Base-by-base conservation (phyloP, 2,113 vertebrate genomes). In the Tyrannus savana region DNA sequence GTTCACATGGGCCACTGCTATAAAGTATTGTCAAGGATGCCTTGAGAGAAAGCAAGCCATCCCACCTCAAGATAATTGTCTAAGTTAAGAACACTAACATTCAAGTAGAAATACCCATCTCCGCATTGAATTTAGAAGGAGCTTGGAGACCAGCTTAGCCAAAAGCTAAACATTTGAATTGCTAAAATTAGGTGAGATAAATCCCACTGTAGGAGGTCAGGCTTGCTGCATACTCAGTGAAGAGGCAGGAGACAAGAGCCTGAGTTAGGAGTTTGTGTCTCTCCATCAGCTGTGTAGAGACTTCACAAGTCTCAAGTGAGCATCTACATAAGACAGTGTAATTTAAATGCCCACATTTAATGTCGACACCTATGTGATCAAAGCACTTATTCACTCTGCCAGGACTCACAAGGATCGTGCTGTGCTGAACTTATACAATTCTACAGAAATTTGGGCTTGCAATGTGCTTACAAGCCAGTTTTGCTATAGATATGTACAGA, bases 181-280 rank as follows among this genome's bases (percentile, higher is more conserved):
- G 42, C 90, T 95, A 89, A 92, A 96, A 95, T 89, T 81, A 71
- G 52, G 52, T 82, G 69, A 91, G 59, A 71, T 27, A 89, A 89
- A 88, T 81, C 79, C 72, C 86, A 59, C 50, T 63, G 59, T 27
- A 88, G 79, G 50, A 62, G 49, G 42, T 84, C 72, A 63, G 50
- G 5, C 39, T 88, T 67, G 9, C 50, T 90, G 64, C 39, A 73
- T n/a, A 78, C 66, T 74, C 76, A 74, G 4, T 50, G 90, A 90
- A 82, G 68, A 77, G 21, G 30, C 52, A 93, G 55, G 55, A 90
- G 78, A 56, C 58, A 82, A 49, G 22, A 73, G 16, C 21, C 41
- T 46, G 19, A 67, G 33, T 84, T 71, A 71, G 72, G 30, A 92
- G 16, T 4, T 3, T 2, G 8, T 35, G 27, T 77, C 55, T 69